Percentiles rank a stretch among this genome's conserved stretches.
These are phyloP conservation scores for Liopterus haemorrhoidalis DNA, from an alignment of 2,888 invertebrate species.

Conservation along the genomic window DNA sequence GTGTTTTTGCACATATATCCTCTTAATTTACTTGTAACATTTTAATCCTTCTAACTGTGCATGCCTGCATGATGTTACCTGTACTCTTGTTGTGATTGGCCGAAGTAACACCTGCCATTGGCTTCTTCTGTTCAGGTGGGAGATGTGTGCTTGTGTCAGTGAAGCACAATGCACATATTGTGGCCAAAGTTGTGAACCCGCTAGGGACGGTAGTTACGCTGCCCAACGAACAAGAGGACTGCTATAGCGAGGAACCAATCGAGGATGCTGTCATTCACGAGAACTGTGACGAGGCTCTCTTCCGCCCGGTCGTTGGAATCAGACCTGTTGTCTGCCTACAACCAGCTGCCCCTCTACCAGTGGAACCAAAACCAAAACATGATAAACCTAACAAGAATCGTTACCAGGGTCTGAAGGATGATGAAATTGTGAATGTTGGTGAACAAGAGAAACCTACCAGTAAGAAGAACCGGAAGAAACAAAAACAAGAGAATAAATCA, in stretches of 20 bases:
- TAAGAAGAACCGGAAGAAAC: too few relatives aligned
- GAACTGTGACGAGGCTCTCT: conserved; percentile 62
- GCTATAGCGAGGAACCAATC: conserved; percentile 45
- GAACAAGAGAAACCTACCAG: too few relatives aligned
- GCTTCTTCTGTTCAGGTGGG: conserved; percentile 75
- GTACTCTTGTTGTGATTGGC: conserved; percentile 28
- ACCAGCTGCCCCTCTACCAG: background rate
- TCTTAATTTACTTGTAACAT: conserved; percentile 17
- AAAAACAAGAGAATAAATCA: too few relatives aligned
- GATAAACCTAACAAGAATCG: conserved; percentile 17
- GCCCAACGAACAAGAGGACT: conserved; percentile 35
- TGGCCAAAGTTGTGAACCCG: conserved; percentile 70
- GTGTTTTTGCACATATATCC: conserved; percentile 30
- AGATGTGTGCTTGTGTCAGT: conserved; percentile 45
- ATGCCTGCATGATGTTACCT: conserved; percentile 1
- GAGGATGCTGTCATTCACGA: conserved; percentile 47
- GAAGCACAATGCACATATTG: conserved; percentile 45
- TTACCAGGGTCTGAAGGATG: conserved; percentile 16
- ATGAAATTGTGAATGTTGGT: conserved; percentile 19
- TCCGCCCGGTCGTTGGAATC: conserved; percentile 60
- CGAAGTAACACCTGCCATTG: conserved; percentile 66
- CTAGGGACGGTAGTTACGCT: conserved; percentile 63
- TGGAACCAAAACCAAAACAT: conserved; percentile 7
- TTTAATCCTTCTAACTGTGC: conserved; percentile 8
- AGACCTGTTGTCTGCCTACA: background rate